Conservation (phyloP, 2,888 invertebrate genomes). For the Polydrusus tereticollis region DNA sequence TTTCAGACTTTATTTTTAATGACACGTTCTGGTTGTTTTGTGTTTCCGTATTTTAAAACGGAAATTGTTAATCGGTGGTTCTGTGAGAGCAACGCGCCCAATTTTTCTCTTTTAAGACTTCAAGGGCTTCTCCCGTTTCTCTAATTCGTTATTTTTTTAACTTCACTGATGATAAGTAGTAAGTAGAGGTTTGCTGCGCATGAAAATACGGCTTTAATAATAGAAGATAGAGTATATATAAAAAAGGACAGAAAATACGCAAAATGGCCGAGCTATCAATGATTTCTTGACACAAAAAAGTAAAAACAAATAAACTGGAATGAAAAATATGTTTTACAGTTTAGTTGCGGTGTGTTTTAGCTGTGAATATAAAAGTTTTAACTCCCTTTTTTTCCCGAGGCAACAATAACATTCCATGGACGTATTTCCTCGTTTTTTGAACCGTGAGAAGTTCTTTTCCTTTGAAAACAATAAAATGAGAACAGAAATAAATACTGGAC, state of each 20-base stretch:
- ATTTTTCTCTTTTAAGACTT: no score
- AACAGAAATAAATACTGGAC: background rate
- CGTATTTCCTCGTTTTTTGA: slow-evolving; percentile 13
- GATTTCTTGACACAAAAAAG: slow-evolving; percentile 2
- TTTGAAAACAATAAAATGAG: slow-evolving; percentile 23
- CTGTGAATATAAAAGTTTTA: background rate
- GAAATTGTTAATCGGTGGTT: no score
- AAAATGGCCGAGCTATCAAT: slow-evolving; percentile 7
- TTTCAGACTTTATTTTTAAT: no score
- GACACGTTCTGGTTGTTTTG: no score
- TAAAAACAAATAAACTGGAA: slow-evolving; percentile 14
- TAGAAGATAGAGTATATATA: no score
- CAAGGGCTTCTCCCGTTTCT: no score
- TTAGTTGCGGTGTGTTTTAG: background rate
- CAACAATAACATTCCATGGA: background rate
- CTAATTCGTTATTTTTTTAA: no score
- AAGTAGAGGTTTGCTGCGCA: no score
- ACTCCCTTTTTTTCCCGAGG: background rate
- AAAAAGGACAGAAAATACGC: background rate
- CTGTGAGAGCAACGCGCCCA: no score
- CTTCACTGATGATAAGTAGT: no score
- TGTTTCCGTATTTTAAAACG: no score
- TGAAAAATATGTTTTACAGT: slow-evolving; percentile 30
- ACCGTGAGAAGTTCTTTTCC: slow-evolving; percentile 22
- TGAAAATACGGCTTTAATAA: no score